Conservation (phyloP, 1,140 invertebrate genomes). For the Calliopsis andreniformis region DNA sequence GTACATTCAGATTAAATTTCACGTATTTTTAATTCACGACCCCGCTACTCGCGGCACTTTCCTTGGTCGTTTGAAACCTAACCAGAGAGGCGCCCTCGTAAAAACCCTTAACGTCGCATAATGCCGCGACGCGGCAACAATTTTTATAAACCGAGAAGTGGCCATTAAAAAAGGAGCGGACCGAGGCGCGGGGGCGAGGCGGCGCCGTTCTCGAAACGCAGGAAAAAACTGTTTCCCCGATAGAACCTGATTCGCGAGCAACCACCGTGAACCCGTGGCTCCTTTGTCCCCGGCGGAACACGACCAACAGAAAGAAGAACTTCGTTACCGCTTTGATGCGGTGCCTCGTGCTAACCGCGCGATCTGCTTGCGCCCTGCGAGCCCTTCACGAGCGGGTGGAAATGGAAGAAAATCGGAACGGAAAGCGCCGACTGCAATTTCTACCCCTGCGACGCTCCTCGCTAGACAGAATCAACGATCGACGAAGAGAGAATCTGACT, state of each 20-base stretch:
- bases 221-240: background rate
- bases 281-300: background rate
- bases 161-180: slow-evolving; percentile 1
- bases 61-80: slow-evolving; percentile 5
- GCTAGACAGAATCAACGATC: background rate
- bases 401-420: slow-evolving; percentile 6
- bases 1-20: slow-evolving; percentile 7
- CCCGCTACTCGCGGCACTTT: background rate
- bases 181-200: background rate
- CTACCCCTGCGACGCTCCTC: background rate
- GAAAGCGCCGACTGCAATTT: slow-evolving; percentile 8
- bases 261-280: slow-evolving; percentile 24
- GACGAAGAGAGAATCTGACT: background rate
- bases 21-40: slow-evolving; percentile 15
- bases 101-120: slow-evolving; percentile 23
- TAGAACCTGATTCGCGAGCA: slow-evolving; percentile 50
- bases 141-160: slow-evolving; percentile 16
- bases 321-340: slow-evolving; percentile 9
- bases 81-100: slow-evolving; percentile 2
- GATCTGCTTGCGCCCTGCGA: background rate
- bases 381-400: background rate
- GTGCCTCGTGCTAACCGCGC: background rate
- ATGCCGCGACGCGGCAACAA: background rate
- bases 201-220: background rate
- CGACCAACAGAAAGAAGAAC: slow-evolving; percentile 1